Evolutionary conservation across 2,113 vertebrate genomes (phyloP).

Genomic region (Tragulus kanchil): DNA sequence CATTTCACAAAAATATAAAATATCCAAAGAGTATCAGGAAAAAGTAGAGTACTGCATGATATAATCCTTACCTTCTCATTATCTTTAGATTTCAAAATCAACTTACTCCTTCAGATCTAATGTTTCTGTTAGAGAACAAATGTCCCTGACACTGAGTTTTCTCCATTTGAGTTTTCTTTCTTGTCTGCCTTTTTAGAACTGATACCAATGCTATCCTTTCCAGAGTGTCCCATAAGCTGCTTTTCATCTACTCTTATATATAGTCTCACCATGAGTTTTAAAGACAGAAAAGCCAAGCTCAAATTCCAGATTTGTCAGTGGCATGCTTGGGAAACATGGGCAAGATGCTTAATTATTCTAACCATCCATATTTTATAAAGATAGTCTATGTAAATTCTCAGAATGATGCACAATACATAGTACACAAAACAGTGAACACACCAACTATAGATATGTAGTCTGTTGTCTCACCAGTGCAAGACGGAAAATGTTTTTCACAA

Average conservation of each 20-base stretch:
- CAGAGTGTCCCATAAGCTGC: neutral
- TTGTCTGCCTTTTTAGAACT: neutral
- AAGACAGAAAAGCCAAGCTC: neutral
- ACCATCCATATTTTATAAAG: neutral
- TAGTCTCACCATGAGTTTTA: neutral
- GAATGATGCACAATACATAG: neutral
- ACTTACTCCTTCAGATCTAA: neutral
- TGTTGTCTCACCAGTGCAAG: neutral
- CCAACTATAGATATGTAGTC: neutral
- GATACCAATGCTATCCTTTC: neutral
- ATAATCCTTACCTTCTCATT: neutral
- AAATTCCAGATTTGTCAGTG: neutral
- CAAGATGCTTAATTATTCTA: slow-evolving; percentile 4
- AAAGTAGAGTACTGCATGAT: neutral
- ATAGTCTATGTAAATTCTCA: neutral
- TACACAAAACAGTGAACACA: neutral
- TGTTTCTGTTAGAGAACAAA: neutral
- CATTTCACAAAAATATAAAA: neutral
- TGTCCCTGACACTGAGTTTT: neutral
- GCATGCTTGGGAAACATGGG: neutral
- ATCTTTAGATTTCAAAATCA: slow-evolving; percentile 10
- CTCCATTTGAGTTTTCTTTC: neutral
- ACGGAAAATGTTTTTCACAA: neutral
- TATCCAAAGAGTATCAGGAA: neutral
- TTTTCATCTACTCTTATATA: neutral